Evolutionary conservation across 2,888 invertebrate species (phyloP), one percentile per base, ranked within the genome.

Genomic region (Tridacna gigas): DNA sequence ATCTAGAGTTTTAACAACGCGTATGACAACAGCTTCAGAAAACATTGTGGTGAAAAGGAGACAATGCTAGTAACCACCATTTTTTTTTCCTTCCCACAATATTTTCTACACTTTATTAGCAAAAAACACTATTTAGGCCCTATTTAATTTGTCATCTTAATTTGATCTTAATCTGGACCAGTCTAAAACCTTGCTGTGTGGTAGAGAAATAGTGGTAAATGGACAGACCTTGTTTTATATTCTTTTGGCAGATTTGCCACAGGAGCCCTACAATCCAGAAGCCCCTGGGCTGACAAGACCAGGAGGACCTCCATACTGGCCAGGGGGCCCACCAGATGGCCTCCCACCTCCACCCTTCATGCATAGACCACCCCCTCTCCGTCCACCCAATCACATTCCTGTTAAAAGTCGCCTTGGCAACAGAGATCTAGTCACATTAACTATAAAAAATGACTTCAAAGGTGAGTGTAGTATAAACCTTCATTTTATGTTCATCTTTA

Each of bases 271-370:
- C 95, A 97, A 97, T 95, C 97, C 97, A 0, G 96, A 97, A 91
- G 97, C 97, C 15, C 97, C 97, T 20, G 97, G 97, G 91, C 97
- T 97, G 94, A 92, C 91, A 15, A 91, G 92, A 84, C 89, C 90
- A 22, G 91, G 92, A 82, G 80, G 83, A 63, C 90, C 89, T 47
- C 77, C 80, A 5, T 88, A 80, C 67, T 88, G 88, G 88, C 84
- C 84, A 25, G 79, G 84, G 20, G 84, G 78, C 12, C 86, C 84
- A 61, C 86, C 76, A 37, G 80, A 60, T 51, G 75, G 56, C 26
- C 86, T 79, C 37, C 77, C 71, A n/a, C 86, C 82, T 26, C 83
- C 78, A n/a, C 83, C 73, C 48, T 66, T 75, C 80, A 82, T 74
- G 75, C 74, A 51, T 22, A 61, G 69, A 13, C 87, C 86, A 20